Base-by-base conservation (phyloP, 2,888 invertebrate genomes). In the Yponomeuta plumbellus region DNA sequence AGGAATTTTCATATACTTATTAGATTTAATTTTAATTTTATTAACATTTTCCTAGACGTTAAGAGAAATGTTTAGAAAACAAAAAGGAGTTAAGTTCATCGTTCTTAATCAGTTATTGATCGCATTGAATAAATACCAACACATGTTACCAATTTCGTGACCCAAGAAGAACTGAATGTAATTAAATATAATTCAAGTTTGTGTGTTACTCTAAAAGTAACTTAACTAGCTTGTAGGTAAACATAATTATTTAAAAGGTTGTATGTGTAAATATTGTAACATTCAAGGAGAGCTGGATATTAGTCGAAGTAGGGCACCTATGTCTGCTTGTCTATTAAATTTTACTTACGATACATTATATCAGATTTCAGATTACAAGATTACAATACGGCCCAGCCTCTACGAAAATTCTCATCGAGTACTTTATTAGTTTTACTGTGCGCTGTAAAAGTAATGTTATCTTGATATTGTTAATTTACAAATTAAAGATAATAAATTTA, bases 331-430 rank as follows among this genome's bases (percentile, higher is more conserved):
- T 8, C 17, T 17, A 17, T 52, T 52, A 13, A 1, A 52, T 2
- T 2, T 52, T 17, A 52, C 44, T 52, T 17, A 20, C 58, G 11
- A 58, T 57, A 34, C 5, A 34, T 68, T 61, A 81, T 81, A 84
- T 84, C 74, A 91, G 90, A 91, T 89, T 91, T 90, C 85, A 87
- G 90, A 76, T 81, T 91, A 84, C 90, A 91, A 84, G 89, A 90
- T 78, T 88, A 83, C 83, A 89, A 85, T 17, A 52, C 80, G 75
- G 75, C 40, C n/a, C 61, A 61, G 23, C 69, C 88, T 81, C 39
- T 75, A 71, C 67, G 75, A 61, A 26, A 8, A 26, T 84, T 22
- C 22, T 22, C 26, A 56, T 57, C 20, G n/a, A 22, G 22, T 21
- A 40, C 17, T 56, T 26, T 57, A 57, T 34, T 66, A 59, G 65